phyloP scores from a whole-genome alignment of 2,797 vertebrate genomes.

The Vireo griseus region DNA sequence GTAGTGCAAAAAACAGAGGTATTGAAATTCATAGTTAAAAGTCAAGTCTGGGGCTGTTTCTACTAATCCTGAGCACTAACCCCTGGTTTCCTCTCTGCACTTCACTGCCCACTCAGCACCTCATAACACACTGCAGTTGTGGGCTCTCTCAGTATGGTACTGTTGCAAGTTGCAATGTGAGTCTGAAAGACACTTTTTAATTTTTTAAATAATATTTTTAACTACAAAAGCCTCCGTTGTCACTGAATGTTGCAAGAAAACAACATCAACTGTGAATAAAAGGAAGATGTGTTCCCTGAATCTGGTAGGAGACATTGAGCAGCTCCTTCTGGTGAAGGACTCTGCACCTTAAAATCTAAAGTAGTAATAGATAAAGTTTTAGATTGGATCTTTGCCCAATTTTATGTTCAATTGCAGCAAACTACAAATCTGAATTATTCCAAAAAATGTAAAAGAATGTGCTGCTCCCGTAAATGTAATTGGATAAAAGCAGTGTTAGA shows the following conservation, averaged over 20 bases:
- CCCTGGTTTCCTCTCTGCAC: constrained; percentile 64
- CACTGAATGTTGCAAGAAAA: constrained; percentile 15
- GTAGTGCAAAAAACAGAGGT: constrained; percentile 86
- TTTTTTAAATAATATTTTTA: not conserved
- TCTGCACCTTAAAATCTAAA: not conserved
- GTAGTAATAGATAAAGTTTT: not conserved
- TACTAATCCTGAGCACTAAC: constrained; percentile 75
- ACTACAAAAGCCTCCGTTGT: not conserved
- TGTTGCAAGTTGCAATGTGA: not conserved
- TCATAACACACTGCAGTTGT: not conserved
- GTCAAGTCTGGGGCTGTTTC: not conserved
- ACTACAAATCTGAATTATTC: not conserved
- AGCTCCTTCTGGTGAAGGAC: not conserved
- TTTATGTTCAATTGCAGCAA: not conserved
- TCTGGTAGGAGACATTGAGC: not conserved
- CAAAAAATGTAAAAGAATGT: not conserved
- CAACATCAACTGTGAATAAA: constrained; percentile 67
- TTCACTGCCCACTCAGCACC: constrained; percentile 64
- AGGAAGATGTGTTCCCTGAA: not conserved
- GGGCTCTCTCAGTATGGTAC: not conserved
- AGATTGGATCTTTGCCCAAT: not conserved
- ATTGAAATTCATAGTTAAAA: constrained; percentile 52
- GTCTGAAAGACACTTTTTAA: not conserved
- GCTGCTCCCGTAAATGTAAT: not conserved
- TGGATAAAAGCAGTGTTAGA: not conserved